phyloP scores from a whole-genome alignment of 2,888 invertebrate genomes.

The Oscheius sp. region DNA sequence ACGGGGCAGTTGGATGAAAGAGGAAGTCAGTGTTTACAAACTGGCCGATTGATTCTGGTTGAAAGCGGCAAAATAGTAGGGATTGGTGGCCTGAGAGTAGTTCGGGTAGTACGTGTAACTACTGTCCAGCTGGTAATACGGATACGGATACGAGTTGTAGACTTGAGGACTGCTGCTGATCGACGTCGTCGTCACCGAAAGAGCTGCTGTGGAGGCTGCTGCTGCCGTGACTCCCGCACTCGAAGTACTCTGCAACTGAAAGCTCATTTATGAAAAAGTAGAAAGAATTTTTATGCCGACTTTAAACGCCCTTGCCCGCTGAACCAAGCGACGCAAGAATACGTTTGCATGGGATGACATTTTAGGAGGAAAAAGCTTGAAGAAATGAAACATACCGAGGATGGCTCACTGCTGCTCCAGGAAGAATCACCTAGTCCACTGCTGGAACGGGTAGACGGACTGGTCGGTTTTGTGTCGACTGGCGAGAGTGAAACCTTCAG shows the following conservation, averaged over 20 bases:
- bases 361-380: background rate
- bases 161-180: conserved; percentile 37
- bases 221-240: conserved; percentile 26
- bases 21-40: background rate
- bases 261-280: background rate
- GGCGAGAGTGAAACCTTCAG: conserved; percentile 22
- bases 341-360: background rate
- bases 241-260: conserved; percentile 27
- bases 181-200: conserved; percentile 26
- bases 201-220: conserved; percentile 12
- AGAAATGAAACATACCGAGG: conserved; percentile 15
- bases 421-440: conserved; percentile 32
- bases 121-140: conserved; percentile 31
- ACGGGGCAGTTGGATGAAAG: conserved; percentile 21
- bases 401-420: conserved; percentile 29
- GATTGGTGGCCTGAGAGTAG: conserved; percentile 25
- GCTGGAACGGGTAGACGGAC: conserved; percentile 28
- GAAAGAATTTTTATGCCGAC: background rate
- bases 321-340: background rate
- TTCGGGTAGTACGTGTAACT: conserved; percentile 24
- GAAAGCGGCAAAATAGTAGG: conserved; percentile 40
- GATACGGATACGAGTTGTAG: conserved; percentile 44
- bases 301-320: too few relatives aligned
- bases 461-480: conserved; percentile 13
- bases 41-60: conserved; percentile 25